Evolutionary conservation across 2,888 invertebrate species (phyloP), one percentile per base, ranked within the genome.

Genomic region (Epinotia brunnichana): DNA sequence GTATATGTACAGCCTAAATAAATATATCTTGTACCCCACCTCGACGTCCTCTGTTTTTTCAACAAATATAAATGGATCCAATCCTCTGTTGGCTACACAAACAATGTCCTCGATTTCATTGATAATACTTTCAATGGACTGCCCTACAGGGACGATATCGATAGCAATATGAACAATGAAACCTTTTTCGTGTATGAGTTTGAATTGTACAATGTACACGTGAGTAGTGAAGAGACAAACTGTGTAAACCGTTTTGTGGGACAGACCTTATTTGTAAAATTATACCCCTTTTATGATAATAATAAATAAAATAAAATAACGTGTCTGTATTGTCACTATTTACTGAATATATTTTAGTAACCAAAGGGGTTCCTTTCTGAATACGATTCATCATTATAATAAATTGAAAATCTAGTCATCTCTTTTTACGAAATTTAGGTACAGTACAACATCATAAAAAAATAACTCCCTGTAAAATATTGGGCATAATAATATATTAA

Each of bases 21-120:
- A 69, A 63, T 73, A 57, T 57, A 56, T 35, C 39, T 59, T 21
- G 15, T 54, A 35, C 53, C 56, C 15, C 54, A 21, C 68, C 24
- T 56, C 48, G 60, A 56, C 54, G 21, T 61, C 54, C 24, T 10
- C 24, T 67, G 39, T 67, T 56, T 67, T 71, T 61, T 21, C 67
- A 62, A 71, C 56, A 72, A 68, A 68, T 72, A 62, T 57, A 62
- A 54, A 53, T 39, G 39, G 54, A 64, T 44, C 24, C 51, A 5
- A n/a, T 71, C 60, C 56, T 48, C 61, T 72, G 67, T 68, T 62
- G 13, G 56, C 67, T 67, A 62, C 21, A 29, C 62, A 62, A 61
- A 68, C 61, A 68, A n/a, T 44, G 67, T 56, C 61, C 61, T 72
- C 72, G 48, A 61, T 72, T 72, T 72, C 56, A 68, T 68, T 68